Percentiles rank a stretch among this genome's conserved stretches.
phyloP scores from a whole-genome alignment of 2,113 vertebrate genomes.

The Smithornis capensis region DNA sequence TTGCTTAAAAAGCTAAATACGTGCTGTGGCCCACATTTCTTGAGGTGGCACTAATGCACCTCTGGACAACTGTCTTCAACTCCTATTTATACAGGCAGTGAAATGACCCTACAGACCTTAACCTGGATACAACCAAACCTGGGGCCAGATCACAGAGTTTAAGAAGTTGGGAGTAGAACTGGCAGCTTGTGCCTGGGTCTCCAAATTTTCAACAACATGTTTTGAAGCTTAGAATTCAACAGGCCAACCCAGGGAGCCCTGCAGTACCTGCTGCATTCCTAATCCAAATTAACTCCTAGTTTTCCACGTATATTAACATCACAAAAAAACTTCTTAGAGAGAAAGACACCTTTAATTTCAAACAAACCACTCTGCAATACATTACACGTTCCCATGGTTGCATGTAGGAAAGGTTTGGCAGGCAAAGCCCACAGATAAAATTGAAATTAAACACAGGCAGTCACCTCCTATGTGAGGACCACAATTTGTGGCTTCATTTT shows the following conservation, averaged over 20 bases:
- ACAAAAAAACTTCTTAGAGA: neutral
- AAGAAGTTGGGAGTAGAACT: neutral
- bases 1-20: slow-evolving; percentile 7
- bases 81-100: neutral
- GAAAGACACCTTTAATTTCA: neutral
- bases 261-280: neutral
- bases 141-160: neutral
- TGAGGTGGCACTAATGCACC: neutral
- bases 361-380: neutral
- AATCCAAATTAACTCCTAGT: neutral
- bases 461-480: neutral
- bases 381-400: neutral
- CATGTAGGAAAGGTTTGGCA: neutral
- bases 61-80: neutral
- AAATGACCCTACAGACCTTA: neutral
- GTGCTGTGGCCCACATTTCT: neutral
- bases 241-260: neutral
- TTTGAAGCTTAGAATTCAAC: neutral
- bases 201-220: neutral
- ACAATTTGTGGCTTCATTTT: slow-evolving; percentile 26
- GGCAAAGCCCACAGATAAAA: slow-evolving; percentile 9
- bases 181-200: neutral
- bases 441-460: slow-evolving; percentile 16
- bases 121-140: neutral
- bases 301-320: neutral